phyloP scores from a whole-genome alignment of 2,797 vertebrate species.

The Furcifer pardalis region DNA sequence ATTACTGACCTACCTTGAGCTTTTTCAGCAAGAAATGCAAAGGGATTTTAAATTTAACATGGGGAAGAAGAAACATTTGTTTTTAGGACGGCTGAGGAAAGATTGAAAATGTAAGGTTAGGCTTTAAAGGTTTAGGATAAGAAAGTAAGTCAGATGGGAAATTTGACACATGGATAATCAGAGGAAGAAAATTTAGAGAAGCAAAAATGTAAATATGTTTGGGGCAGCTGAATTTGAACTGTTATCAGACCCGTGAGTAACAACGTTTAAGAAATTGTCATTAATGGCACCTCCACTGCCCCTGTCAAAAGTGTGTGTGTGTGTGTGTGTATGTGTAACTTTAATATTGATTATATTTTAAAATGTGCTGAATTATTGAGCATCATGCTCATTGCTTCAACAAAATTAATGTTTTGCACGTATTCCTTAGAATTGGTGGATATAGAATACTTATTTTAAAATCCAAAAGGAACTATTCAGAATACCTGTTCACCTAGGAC shows the following conservation, averaged over 20 bases:
- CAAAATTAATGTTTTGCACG: background rate
- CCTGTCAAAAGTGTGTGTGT: background rate
- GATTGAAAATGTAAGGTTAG: slow-evolving; percentile 18
- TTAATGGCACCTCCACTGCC: background rate
- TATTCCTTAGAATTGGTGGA: no score
- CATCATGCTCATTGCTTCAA: background rate
- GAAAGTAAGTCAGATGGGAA: slow-evolving; percentile 11
- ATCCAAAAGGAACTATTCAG: no score
- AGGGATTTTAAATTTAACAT: slow-evolving; percentile 19
- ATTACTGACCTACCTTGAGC: slow-evolving; percentile 16
- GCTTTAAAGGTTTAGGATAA: background rate
- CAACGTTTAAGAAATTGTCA: background rate
- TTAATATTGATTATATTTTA: background rate
- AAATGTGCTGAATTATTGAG: background rate
- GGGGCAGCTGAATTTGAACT: background rate
- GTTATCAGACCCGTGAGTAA: background rate
- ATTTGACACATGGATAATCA: slow-evolving; percentile 14
- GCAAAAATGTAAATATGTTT: background rate
- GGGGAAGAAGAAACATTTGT: background rate
- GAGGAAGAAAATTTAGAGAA: slow-evolving; percentile 1
- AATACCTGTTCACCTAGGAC: no score
- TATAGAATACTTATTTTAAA: no score
- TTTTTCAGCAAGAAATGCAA: slow-evolving; percentile 6
- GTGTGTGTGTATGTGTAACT: no score
- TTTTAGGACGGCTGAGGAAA: slow-evolving; percentile 3